phyloP scores from a whole-genome alignment of 2,113 vertebrate species.

The Corythoichthys intestinalis region DNA sequence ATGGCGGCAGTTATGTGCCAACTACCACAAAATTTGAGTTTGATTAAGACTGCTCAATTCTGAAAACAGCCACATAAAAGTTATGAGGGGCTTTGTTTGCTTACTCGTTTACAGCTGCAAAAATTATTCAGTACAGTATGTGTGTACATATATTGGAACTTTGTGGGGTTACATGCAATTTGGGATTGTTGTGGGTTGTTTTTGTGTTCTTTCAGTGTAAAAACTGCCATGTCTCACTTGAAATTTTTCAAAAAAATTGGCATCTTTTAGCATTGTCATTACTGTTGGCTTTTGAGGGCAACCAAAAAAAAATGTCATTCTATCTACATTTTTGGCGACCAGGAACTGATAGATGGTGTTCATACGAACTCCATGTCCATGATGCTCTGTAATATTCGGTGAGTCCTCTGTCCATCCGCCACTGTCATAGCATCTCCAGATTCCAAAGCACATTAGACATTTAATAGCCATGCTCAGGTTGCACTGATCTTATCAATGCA shows the following conservation, averaged over 20 bases:
- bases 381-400: slow-evolving; percentile 64
- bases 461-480: slow-evolving; percentile 73
- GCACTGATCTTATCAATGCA: slow-evolving; percentile 68
- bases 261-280: background rate
- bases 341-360: slow-evolving; percentile 59
- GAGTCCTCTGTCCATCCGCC: slow-evolving; percentile 45
- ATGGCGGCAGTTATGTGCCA: no score
- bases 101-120: no score
- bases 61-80: no score
- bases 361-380: slow-evolving; percentile 46
- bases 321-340: no score
- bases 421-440: slow-evolving; percentile 70
- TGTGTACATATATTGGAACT: no score
- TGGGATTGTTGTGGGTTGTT: background rate
- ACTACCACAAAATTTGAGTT: no score
- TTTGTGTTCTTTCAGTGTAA: background rate
- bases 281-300: background rate
- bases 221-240: no score
- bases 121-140: no score
- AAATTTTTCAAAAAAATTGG: no score
- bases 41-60: no score
- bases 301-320: background rate
- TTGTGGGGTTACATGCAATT: no score
- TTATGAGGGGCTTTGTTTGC: no score
- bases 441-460: slow-evolving; percentile 74